Evolutionary conservation across 1,140 invertebrate genomes (phyloP), one percentile per base, ranked within the genome.

Genomic region (Cyclargus thomasi): DNA sequence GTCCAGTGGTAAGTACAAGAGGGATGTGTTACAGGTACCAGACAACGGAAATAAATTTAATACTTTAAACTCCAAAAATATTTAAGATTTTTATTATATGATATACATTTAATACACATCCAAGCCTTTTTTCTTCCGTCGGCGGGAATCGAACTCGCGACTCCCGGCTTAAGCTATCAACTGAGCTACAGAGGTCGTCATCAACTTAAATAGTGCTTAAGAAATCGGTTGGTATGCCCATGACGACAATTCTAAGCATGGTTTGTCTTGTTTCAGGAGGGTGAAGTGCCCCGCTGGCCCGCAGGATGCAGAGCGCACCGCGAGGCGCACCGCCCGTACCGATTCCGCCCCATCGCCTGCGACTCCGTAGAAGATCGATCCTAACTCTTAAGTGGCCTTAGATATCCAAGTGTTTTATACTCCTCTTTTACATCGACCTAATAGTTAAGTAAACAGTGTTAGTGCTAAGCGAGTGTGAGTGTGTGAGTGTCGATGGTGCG

Each of bases 401-500:
- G 70, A 70, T 83, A 86, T 81, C 80, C 83, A 86, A 77, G 88
- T 86, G 86, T 73, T 90, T 89, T 90, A 55, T 90, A 88, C 85
- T 75, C 83, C 11, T 78, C 79, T 86, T 90, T 90, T 90, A 87
- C 81, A 87, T 83, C 87, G 77, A 88, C 82, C 87, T 78, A 72
- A 78, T 86, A 83, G 82, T 67, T 74, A 70, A 79, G 80, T 84
- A 77, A 81, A 81, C 77, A 82, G 82, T 85, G 80, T 74, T 78
- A 82, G 82, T 85, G 80, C 82, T 82, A 79, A 82, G 81, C 76
- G 83, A 75, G 82, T 73, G 83, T 85, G 83, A 80, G 79, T 84
- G 72, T 82, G 81, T 81, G 85, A 82, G 85, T 81, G 85, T 85
- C 78, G 83, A 90, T 90, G 87, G 85, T 90, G 83, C 83, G 87